Evolutionary conservation across 2,888 invertebrate species (phyloP).

Genomic region (Pasiphila rectangulata): DNA sequence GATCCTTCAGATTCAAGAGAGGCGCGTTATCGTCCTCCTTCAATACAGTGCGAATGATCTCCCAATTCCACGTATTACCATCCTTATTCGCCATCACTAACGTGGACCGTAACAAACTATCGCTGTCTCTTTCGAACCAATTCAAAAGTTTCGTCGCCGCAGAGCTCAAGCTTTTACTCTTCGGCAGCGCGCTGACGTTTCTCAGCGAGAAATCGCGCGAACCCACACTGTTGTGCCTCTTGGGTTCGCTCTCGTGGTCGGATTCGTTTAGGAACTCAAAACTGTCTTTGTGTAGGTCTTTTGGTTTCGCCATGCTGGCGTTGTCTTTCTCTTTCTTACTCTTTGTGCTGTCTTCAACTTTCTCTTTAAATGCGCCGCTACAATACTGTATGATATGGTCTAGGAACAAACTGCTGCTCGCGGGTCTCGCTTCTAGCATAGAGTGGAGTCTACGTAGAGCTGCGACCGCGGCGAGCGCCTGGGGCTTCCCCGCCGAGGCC

Average conservation of each 20-base stretch:
- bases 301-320: constrained; percentile 59
- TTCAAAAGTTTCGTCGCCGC: constrained; percentile 74
- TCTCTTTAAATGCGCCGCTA: constrained; percentile 61
- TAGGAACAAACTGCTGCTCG: constrained; percentile 90
- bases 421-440: constrained; percentile 89
- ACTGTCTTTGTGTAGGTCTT: constrained; percentile 56
- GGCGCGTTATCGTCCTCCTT: constrained; percentile 73
- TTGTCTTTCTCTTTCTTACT: constrained; percentile 68
- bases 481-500: constrained; percentile 88
- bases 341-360: constrained; percentile 56
- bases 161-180: constrained; percentile 73
- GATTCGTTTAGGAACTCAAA: constrained; percentile 68
- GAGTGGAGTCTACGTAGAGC: constrained; percentile 89
- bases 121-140: constrained; percentile 82
- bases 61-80: constrained; percentile 95
- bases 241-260: constrained; percentile 65
- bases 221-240: constrained; percentile 65
- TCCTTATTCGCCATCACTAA: constrained; percentile 90
- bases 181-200: constrained; percentile 70
- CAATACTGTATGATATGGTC: constrained; percentile 87
- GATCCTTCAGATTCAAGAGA: constrained; percentile 64
- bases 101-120: constrained; percentile 88
- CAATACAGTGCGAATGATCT: constrained; percentile 90
- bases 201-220: constrained; percentile 67
- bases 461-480: constrained; percentile 90